A percentile compares a stretch with the other conserved stretches of the same genome.
Conservation (phyloP, 2,888 invertebrate species). For the Agriopis aurantiaria region DNA sequence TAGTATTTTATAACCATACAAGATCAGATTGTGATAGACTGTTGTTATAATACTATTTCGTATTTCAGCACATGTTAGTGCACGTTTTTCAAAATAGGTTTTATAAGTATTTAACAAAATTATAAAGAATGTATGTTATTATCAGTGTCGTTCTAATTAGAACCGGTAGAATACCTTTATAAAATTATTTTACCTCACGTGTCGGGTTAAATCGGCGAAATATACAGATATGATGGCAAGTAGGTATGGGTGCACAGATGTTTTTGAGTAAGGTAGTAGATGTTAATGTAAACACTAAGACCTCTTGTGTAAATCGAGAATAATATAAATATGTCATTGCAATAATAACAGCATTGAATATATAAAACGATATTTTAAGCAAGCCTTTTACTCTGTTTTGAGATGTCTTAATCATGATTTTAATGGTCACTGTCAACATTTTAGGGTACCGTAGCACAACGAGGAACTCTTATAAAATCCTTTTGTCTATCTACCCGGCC, state of each 20-base stretch:
- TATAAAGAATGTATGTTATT: background rate
- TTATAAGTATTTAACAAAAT: background rate
- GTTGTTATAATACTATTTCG: background rate
- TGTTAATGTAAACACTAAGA: background rate
- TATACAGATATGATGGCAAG: background rate
- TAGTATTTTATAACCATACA: too few species aligned
- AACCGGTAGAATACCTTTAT: background rate
- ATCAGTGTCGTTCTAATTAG: background rate
- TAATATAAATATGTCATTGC: background rate
- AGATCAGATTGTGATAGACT: background rate
- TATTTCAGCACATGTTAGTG: background rate
- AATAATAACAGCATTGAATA: background rate
- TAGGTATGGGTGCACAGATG: constrained; percentile 5
- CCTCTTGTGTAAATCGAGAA: constrained; percentile 4
- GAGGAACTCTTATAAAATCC: too few species aligned
- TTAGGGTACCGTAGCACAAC: too few species aligned
- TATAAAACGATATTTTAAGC: background rate
- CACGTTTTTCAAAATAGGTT: background rate
- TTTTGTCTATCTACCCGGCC: too few species aligned
- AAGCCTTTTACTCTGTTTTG: too few species aligned
- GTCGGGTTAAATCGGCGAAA: background rate
- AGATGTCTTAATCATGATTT: too few species aligned
- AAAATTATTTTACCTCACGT: constrained; percentile 6
- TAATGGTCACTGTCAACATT: too few species aligned
- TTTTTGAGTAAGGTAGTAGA: background rate